Percentiles rank a stretch among this genome's conserved stretches.
Conservation (phyloP, 2,888 invertebrate genomes). For the Yponomeuta sedellus region DNA sequence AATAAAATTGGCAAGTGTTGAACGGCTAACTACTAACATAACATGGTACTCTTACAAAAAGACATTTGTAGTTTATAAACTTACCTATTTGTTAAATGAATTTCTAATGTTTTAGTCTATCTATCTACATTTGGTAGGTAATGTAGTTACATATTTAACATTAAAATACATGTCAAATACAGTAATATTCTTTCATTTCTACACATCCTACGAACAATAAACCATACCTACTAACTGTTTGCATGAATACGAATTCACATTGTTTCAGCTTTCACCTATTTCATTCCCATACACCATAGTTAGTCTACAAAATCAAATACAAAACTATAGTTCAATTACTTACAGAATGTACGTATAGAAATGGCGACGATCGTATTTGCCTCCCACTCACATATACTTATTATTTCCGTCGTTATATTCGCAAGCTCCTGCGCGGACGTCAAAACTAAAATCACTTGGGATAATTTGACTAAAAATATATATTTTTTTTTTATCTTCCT, state of each 20-base stretch:
- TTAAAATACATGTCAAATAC: slow-evolving; percentile 74
- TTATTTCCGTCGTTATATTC: too few relatives aligned
- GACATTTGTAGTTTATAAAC: neutral
- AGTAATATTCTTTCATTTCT: slow-evolving; percentile 67
- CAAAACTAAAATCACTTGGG: too few relatives aligned
- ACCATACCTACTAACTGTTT: neutral
- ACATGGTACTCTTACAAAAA: slow-evolving; percentile 6
- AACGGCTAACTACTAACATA: neutral
- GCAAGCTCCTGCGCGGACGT: too few relatives aligned
- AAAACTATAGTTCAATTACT: too few relatives aligned
- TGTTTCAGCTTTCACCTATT: too few relatives aligned
- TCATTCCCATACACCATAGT: too few relatives aligned
- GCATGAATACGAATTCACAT: neutral
- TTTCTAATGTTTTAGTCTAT: slow-evolving; percentile 30
- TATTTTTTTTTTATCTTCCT: too few relatives aligned
- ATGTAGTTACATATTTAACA: slow-evolving; percentile 71
- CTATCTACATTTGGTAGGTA: slow-evolving; percentile 60
- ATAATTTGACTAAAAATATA: too few relatives aligned
- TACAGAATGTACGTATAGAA: too few relatives aligned
- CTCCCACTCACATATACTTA: too few relatives aligned
- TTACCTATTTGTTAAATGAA: neutral
- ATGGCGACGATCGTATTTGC: too few relatives aligned
- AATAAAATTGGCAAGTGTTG: neutral
- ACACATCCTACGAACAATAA: slow-evolving; percentile 11
- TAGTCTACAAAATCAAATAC: too few relatives aligned